A percentile compares a stretch with the other conserved stretches of the same genome.
Conservation (phyloP, 1,140 invertebrate species). For the Calliopsis andreniformis region DNA sequence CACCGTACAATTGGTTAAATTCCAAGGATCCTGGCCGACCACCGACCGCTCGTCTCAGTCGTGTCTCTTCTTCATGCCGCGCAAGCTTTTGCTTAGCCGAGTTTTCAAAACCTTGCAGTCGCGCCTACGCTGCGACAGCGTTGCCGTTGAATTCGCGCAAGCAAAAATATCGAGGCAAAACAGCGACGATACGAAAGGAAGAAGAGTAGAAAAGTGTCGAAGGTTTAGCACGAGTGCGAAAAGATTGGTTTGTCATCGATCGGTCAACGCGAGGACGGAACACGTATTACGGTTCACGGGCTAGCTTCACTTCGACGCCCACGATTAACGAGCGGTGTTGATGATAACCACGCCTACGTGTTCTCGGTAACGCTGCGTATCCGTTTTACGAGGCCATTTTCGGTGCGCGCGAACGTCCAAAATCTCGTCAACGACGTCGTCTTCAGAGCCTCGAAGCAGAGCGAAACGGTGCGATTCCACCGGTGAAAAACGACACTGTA, state of each 20-base stretch:
- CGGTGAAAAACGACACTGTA: constrained; percentile 53
- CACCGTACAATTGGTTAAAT: no score
- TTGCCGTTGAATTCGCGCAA: not conserved
- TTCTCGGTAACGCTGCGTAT: constrained; percentile 42
- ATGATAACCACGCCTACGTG: constrained; percentile 61
- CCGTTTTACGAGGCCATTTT: constrained; percentile 64
- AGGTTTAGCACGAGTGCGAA: constrained; percentile 8
- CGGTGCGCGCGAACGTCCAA: constrained; percentile 44
- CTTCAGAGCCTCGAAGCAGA: constrained; percentile 24
- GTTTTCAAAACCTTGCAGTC: no score
- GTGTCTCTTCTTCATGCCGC: no score
- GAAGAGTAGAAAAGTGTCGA: not conserved
- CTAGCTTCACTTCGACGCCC: constrained; percentile 49
- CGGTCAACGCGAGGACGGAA: constrained; percentile 40
- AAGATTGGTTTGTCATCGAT: constrained; percentile 53
- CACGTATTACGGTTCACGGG: constrained; percentile 54
- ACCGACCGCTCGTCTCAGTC: no score
- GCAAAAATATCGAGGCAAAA: not conserved
- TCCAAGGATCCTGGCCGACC: no score
- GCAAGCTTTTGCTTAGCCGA: no score
- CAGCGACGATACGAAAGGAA: not conserved
- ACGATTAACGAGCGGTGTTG: constrained; percentile 60
- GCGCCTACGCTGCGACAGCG: no score
- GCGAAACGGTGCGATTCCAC: constrained; percentile 37
- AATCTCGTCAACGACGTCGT: constrained; percentile 56